Conservation (phyloP, 2,113 vertebrate species). For the Plotosus lineatus region DNA sequence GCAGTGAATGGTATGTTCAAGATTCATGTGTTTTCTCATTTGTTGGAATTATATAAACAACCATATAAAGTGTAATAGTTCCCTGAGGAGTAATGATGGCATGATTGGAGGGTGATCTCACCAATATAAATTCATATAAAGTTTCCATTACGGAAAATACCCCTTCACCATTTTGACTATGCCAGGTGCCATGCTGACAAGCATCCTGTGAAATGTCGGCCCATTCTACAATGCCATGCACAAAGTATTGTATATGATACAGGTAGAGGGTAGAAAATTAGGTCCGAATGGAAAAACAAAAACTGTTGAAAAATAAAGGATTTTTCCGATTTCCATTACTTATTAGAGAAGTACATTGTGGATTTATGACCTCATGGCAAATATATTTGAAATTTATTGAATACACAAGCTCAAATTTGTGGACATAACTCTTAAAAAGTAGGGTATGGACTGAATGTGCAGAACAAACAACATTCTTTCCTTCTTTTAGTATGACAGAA, state of each 20-base stretch:
- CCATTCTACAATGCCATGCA: background rate
- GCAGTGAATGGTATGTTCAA: conserved; percentile 32
- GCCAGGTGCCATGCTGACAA: conserved; percentile 27
- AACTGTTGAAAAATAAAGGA: background rate
- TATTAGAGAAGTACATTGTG: background rate
- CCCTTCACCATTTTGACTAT: background rate
- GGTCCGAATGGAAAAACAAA: background rate
- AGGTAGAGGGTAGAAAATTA: background rate
- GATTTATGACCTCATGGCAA: background rate
- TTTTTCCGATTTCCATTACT: background rate
- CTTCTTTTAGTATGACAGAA: background rate
- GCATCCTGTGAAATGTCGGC: background rate
- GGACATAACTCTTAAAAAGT: background rate
- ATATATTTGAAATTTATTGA: background rate
- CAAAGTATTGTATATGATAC: background rate
- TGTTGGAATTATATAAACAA: conserved; percentile 51
- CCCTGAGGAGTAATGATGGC: conserved; percentile 42
- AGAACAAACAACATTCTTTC: background rate
- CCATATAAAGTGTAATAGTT: conserved; percentile 60
- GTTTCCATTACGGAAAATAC: conserved; percentile 52
- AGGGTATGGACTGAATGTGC: background rate
- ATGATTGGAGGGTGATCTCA: conserved; percentile 30
- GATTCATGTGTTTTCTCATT: conserved; percentile 50
- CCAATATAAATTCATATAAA: conserved; percentile 29
- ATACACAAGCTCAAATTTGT: background rate